Evolutionary conservation across 2,113 vertebrate species (phyloP).

Genomic region (Chamaea fasciata): DNA sequence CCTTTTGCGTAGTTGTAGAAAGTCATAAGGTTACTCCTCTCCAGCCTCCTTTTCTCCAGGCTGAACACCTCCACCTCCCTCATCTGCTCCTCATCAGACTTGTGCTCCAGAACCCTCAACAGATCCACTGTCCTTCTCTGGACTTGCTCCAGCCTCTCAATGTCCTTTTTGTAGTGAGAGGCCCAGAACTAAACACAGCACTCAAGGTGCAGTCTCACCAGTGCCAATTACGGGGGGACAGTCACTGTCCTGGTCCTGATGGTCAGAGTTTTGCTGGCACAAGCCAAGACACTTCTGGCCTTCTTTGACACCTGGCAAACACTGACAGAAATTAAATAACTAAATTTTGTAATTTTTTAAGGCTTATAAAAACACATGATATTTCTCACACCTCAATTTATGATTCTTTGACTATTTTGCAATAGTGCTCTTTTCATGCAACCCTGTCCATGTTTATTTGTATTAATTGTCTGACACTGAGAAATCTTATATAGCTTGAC

Average conservation of each 20-base stretch:
- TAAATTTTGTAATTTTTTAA: not conserved
- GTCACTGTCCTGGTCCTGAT: not conserved
- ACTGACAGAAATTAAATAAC: not conserved
- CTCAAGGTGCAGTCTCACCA: not conserved
- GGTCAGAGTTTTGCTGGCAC: not conserved
- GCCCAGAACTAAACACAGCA: not conserved
- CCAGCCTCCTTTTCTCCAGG: not conserved
- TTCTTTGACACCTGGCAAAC: not conserved
- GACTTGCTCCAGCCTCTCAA: not conserved
- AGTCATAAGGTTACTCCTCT: not conserved
- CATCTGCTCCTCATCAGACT: too few species aligned
- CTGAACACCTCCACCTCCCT: not conserved
- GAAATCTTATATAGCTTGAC: not conserved
- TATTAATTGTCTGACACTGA: not conserved
- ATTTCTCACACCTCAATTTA: not conserved
- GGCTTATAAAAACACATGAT: not conserved
- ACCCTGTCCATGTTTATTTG: not conserved
- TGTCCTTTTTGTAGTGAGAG: not conserved
- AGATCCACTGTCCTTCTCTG: not conserved
- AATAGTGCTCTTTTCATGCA: not conserved
- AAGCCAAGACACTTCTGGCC: not conserved
- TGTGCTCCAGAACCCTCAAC: too few species aligned
- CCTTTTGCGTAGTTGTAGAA: not conserved
- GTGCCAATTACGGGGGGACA: accelerated
- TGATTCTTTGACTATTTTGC: not conserved